Conservation (phyloP, 2,113 vertebrate species). For the Zonotrichia leucophrys region DNA sequence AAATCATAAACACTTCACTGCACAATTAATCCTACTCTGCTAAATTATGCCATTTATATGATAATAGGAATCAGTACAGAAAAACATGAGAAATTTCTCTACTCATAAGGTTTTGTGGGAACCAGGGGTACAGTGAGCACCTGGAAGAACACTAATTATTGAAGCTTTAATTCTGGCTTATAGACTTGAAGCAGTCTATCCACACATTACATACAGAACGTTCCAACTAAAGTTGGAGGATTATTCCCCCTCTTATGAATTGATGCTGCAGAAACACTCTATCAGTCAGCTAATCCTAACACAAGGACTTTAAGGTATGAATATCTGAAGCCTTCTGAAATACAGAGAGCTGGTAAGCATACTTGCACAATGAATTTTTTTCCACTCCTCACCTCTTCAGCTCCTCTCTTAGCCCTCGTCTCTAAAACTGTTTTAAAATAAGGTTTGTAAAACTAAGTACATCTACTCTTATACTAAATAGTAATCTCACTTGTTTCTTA, state of each 20-base stretch:
- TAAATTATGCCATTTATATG: neutral
- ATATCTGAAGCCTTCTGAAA: neutral
- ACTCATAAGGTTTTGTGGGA: neutral
- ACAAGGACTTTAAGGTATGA: neutral
- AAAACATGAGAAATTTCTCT: neutral
- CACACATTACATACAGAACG: neutral
- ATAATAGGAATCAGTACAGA: neutral
- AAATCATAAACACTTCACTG: neutral
- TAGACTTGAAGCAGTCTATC: neutral
- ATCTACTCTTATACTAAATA: neutral
- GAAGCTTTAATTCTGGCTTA: neutral
- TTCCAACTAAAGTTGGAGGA: neutral
- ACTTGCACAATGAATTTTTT: neutral
- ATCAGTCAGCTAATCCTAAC: neutral
- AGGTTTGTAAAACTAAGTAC: neutral
- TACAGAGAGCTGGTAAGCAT: neutral
- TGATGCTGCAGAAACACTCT: neutral
- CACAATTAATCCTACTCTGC: neutral
- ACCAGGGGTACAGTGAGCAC: neutral
- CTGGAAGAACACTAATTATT: neutral
- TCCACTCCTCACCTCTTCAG: neutral
- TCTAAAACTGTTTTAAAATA: neutral
- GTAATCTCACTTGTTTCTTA: neutral
- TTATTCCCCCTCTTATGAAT: neutral
- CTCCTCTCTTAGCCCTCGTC: neutral